Base-by-base conservation (phyloP, 1,140 invertebrate species). In the Bombus waltoni region DNA sequence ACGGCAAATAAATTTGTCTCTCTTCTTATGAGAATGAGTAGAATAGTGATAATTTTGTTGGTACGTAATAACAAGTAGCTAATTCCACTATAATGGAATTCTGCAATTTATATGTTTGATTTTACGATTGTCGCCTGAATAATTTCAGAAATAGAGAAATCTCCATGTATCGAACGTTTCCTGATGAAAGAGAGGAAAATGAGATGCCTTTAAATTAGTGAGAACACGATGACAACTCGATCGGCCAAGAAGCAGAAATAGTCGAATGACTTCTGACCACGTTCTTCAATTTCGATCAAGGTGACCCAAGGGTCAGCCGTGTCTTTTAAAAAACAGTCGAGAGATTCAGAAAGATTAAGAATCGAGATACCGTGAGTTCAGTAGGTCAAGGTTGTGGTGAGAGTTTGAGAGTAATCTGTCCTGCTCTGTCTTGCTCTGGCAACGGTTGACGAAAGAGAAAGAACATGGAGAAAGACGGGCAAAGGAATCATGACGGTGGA, bases 351-450 rank as follows among this genome's bases (percentile, higher is more conserved):
- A 75, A 89, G 85, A 89, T 85, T 66, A 59, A 68, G 75, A 65
- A 81, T 85, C 66, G 44, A 73, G 81, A 90, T 83, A 88, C 66
- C 10, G 2, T 15, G 87, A 76, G 82, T 88, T 92, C 82, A 91
- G 88, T 92, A 85, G 91, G 91, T 92, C 91, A 92, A 92, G 91
- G 91, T 82, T 92, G 80, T 85, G 83, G 90, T 78, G 91, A 92
- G 89, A 91, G 89, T 91, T 92, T 84, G 42, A 85, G 73, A 86
- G 81, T 79, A 85, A 90, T 89, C 80, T 57, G 62, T 88, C 87
- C 80, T 83, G 74, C 68, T 79, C 47, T 10, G 47, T 81, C 68
- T 77, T 70, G 38, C 40, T 82, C 78, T 74, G 76, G 62, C 44
- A 68, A 35, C 47, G 35, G 62, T 71, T 70, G 74, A 66, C 68